These are phyloP conservation scores for Hemichromis elongatus DNA, from an alignment of 2,113 vertebrate species.

Conservation along the genomic window DNA sequence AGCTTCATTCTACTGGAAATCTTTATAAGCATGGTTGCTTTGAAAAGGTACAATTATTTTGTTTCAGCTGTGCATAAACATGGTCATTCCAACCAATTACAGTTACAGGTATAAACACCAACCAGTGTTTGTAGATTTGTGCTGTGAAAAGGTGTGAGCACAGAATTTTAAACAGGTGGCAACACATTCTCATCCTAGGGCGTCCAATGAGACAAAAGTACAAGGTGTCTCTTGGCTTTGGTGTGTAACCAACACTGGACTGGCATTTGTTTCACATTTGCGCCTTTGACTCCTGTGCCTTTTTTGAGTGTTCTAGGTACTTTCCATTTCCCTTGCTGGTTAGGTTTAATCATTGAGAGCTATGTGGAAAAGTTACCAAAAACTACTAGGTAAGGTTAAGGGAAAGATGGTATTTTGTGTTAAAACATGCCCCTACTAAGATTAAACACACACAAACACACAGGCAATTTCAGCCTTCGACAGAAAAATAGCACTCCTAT, in stretches of 20 bases:
- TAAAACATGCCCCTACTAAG: fast-evolving
- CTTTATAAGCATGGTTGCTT: neutral
- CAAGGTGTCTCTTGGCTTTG: neutral
- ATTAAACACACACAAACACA: neutral
- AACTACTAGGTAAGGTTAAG: fast-evolving
- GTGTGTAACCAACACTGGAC: neutral
- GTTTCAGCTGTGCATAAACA: neutral
- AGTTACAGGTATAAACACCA: neutral
- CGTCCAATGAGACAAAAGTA: neutral
- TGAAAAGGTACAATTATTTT: neutral
- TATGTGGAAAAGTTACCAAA: neutral
- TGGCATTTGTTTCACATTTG: neutral
- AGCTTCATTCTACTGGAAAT: neutral
- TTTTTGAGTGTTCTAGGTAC: neutral
- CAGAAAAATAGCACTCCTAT: neutral
- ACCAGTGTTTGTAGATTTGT: neutral
- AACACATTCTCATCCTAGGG: neutral
- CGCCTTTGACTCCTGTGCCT: neutral
- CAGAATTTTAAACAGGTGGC: neutral
- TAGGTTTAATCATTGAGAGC: neutral
- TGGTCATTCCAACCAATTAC: neutral
- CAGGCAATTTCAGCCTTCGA: neutral
- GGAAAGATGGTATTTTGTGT: neutral
- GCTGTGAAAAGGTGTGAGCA: neutral
- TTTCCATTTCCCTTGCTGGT: neutral